phyloP scores from a whole-genome alignment of 2,797 vertebrate species.

The Trachurus trachurus region DNA sequence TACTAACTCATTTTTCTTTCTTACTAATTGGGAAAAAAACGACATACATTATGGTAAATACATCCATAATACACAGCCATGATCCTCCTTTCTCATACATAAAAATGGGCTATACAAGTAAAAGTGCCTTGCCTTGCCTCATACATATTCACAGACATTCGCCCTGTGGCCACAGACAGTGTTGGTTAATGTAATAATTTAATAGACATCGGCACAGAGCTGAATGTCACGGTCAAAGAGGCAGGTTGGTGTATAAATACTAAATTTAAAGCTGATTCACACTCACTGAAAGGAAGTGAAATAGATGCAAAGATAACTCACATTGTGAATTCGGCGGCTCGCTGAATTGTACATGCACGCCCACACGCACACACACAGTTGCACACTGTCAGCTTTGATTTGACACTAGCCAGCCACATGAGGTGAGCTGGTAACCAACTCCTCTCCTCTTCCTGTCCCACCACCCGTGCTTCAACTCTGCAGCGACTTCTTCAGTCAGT shows the following conservation, averaged over 20 bases:
- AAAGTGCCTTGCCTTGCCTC: background rate
- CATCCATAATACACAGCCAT: background rate
- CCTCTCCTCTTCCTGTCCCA: conserved; percentile 24
- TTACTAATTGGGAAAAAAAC: background rate
- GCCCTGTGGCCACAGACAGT: background rate
- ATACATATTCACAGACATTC: background rate
- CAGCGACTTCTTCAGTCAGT: background rate
- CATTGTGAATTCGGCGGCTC: background rate
- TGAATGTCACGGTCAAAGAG: background rate
- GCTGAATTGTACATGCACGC: no score
- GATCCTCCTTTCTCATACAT: background rate
- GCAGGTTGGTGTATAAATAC: background rate
- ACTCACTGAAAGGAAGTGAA: background rate
- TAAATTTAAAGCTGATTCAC: background rate
- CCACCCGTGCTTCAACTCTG: conserved; percentile 6
- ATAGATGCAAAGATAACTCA: background rate
- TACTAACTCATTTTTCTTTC: background rate
- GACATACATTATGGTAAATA: background rate
- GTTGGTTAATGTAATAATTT: background rate
- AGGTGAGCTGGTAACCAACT: conserved; percentile 31
- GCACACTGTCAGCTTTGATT: conserved; percentile 32
- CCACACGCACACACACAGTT: background rate
- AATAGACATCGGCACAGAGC: background rate
- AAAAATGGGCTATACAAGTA: no score
- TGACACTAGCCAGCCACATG: conserved; percentile 2